Evolutionary conservation across 2,113 vertebrate species (phyloP).

Genomic region (Mugil cephalus): DNA sequence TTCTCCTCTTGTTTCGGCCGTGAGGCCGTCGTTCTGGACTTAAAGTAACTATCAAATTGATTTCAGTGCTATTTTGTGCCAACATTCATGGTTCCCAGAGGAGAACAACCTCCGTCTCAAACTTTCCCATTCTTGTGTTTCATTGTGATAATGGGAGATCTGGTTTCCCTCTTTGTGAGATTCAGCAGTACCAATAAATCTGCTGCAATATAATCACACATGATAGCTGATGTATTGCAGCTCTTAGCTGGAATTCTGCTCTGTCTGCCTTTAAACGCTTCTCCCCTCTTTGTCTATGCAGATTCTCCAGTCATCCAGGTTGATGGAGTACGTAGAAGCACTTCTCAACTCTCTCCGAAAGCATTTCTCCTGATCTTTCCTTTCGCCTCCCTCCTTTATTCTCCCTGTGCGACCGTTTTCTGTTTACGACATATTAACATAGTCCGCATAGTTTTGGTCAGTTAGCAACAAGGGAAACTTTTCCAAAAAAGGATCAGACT

Average conservation of each 20-base stretch:
- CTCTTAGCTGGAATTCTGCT: constrained; percentile 34
- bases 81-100: not conserved
- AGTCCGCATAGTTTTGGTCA: constrained; percentile 53
- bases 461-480: constrained; percentile 40
- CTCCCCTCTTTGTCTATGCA: not conserved
- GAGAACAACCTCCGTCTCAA: not conserved
- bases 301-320: constrained; percentile 9
- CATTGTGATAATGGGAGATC: constrained; percentile 19
- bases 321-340: not conserved
- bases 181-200: constrained; percentile 22
- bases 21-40: too few relatives aligned
- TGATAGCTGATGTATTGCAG: constrained; percentile 28
- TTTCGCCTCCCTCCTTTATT: not conserved
- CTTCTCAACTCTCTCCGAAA: not conserved
- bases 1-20: too few relatives aligned
- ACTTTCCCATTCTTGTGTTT: constrained; percentile 7
- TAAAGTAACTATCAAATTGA: not conserved
- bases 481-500: constrained; percentile 65
- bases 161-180: constrained; percentile 2
- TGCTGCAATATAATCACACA: constrained; percentile 25
- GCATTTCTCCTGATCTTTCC: not conserved
- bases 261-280: constrained; percentile 7
- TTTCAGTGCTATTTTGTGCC: not conserved
- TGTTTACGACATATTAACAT: constrained; percentile 62
- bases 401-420: constrained; percentile 22